Conservation (phyloP, 2,888 invertebrate species). For the Aromia moschata region DNA sequence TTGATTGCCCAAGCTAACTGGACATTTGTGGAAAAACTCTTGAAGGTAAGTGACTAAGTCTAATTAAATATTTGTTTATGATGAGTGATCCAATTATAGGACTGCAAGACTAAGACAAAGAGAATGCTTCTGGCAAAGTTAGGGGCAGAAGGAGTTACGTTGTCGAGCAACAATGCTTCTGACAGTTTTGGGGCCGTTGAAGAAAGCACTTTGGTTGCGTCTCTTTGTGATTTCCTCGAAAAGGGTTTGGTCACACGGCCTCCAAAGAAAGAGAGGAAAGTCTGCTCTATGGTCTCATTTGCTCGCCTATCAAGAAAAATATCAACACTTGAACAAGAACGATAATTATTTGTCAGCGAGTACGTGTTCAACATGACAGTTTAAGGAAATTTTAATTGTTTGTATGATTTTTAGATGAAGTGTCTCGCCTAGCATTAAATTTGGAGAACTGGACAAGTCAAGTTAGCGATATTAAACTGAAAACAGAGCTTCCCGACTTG, state of each 20-base stretch:
- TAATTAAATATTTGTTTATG: background rate
- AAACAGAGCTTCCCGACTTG: constrained; percentile 70
- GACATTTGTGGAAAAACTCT: constrained; percentile 96
- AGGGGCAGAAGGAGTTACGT: constrained; percentile 95
- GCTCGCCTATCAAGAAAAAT: constrained; percentile 87
- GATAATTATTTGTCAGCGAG: constrained; percentile 73
- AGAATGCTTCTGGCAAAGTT: constrained; percentile 99
- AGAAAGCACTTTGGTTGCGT: constrained; percentile 98
- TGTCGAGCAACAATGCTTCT: constrained; percentile 87
- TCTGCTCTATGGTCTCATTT: constrained; percentile 98
- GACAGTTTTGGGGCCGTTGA: constrained; percentile 77
- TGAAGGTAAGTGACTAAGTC: constrained; percentile 74
- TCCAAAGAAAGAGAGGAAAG: constrained; percentile 95
- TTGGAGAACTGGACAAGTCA: constrained; percentile 58
- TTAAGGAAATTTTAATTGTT: background rate
- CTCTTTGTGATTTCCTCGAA: constrained; percentile 96
- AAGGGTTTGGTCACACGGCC: constrained; percentile 96
- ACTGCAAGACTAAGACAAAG: constrained; percentile 95
- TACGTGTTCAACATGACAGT: no score
- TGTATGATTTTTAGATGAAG: constrained; percentile 42
- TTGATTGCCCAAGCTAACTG: constrained; percentile 96
- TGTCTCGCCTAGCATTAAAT: constrained; percentile 55
- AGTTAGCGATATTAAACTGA: constrained; percentile 52
- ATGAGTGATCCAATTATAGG: constrained; percentile 69
- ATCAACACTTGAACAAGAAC: constrained; percentile 68